Evolutionary conservation across 2,888 invertebrate genomes (phyloP).

Genomic region (Emmelina monodactyla): DNA sequence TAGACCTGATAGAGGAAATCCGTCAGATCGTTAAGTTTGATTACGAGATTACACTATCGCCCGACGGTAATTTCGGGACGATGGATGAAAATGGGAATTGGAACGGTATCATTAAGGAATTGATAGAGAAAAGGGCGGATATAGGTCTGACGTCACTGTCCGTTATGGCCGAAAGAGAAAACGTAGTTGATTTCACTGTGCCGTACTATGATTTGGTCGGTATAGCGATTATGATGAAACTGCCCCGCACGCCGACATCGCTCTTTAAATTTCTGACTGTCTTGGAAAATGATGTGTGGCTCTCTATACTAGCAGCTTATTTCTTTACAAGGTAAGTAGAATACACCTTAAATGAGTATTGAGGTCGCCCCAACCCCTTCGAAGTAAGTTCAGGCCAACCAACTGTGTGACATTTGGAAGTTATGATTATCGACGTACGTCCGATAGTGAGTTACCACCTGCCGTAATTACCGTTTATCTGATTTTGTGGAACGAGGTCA

Average conservation of each 20-base stretch:
- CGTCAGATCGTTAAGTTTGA: slow-evolving; percentile 85
- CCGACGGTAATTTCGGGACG: slow-evolving; percentile 85
- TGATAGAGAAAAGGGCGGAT: slow-evolving; percentile 88
- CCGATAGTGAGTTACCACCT: slow-evolving; percentile 29
- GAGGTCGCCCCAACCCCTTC: too few relatives aligned
- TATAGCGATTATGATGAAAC: slow-evolving; percentile 94
- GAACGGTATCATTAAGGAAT: slow-evolving; percentile 84
- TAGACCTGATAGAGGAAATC: slow-evolving; percentile 91
- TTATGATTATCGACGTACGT: slow-evolving; percentile 16
- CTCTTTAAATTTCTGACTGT: slow-evolving; percentile 97
- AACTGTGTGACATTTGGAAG: slow-evolving; percentile 1
- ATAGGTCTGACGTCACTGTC: slow-evolving; percentile 93
- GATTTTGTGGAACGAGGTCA: slow-evolving; percentile 44
- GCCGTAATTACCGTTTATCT: slow-evolving; percentile 44
- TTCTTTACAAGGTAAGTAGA: slow-evolving; percentile 83
- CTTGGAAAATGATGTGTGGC: slow-evolving; percentile 95
- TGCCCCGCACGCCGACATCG: slow-evolving; percentile 88
- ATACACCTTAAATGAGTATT: slow-evolving; percentile 6
- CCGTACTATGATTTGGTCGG: slow-evolving; percentile 98
- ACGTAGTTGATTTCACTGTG: slow-evolving; percentile 97
- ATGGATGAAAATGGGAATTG: slow-evolving; percentile 88
- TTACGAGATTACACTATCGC: slow-evolving; percentile 83
- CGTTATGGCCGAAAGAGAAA: slow-evolving; percentile 97
- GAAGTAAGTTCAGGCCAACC: not conserved
- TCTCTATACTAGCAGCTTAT: slow-evolving; percentile 93